These are phyloP conservation scores for Spicauda simplicius DNA, from an alignment of 2,888 invertebrate genomes.

Conservation along the genomic window DNA sequence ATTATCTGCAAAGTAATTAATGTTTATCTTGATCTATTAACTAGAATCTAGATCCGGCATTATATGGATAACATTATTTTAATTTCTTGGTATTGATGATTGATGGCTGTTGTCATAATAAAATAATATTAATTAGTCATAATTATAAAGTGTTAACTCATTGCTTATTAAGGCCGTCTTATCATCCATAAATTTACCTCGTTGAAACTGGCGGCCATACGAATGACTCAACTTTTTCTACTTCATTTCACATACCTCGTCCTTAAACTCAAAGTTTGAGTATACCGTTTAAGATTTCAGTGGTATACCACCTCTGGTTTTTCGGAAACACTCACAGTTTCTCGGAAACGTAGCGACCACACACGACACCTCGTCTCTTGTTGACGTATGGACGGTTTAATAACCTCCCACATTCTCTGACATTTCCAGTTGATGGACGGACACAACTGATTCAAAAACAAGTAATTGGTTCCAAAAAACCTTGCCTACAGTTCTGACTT, in stretches of 20 bases:
- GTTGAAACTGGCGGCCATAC: background rate
- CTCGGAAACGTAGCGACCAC: slow-evolving; percentile 49
- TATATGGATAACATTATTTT: slow-evolving; percentile 2
- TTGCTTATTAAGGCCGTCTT: no score
- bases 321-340: slow-evolving; percentile 40
- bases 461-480: slow-evolving; percentile 24
- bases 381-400: slow-evolving; percentile 43
- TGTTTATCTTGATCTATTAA: slow-evolving; percentile 18
- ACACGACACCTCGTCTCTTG: slow-evolving; percentile 44
- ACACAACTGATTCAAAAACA: slow-evolving; percentile 27
- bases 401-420: slow-evolving; percentile 26
- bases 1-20: background rate
- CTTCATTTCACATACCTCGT: slow-evolving; percentile 20
- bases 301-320: slow-evolving; percentile 38
- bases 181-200: no score
- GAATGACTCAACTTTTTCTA: slow-evolving; percentile 5
- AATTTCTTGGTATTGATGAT: slow-evolving; percentile 9
- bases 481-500: background rate
- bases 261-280: slow-evolving; percentile 4
- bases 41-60: slow-evolving; percentile 9
- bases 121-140: slow-evolving; percentile 1
- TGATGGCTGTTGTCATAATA: slow-evolving; percentile 7
- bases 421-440: slow-evolving; percentile 26
- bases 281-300: slow-evolving; percentile 32
- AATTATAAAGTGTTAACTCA: background rate